A percentile compares a stretch with the other conserved stretches of the same genome.
Conservation (phyloP, 2,888 invertebrate species). For the Hermodice carunculata region DNA sequence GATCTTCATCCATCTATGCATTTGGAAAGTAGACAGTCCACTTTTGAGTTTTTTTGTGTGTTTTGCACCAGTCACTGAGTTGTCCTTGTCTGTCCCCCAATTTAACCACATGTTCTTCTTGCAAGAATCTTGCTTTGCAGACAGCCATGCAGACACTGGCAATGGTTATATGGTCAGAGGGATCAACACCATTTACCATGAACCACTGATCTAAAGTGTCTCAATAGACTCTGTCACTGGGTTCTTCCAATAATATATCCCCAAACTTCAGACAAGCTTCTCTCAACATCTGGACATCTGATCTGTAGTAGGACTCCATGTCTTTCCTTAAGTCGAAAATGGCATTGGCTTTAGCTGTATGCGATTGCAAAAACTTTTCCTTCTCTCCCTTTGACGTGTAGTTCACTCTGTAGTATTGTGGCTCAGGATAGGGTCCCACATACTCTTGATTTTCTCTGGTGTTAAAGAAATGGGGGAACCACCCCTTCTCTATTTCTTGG, state of each 20-base stretch:
- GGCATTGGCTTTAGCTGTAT: not conserved
- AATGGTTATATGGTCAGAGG: too few species aligned
- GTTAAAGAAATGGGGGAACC: conserved; percentile 6
- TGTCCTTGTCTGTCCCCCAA: too few species aligned
- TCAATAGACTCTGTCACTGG: too few species aligned
- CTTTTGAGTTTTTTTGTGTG: too few species aligned
- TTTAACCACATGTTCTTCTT: too few species aligned
- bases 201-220: too few species aligned
- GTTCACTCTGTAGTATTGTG: not conserved
- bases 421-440: not conserved
- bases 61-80: too few species aligned
- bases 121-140: too few species aligned
- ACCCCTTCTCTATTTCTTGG: conserved; percentile 5
- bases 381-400: not conserved
- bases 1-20: too few species aligned
- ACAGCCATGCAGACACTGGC: too few species aligned
- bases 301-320: not conserved
- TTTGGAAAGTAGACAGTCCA: too few species aligned
- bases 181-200: too few species aligned
- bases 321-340: not conserved
- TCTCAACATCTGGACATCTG: conserved; percentile 10
- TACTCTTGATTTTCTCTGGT: conserved; percentile 1
- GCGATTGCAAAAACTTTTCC: not conserved
- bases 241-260: not conserved
- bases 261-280: not conserved